Evolutionary conservation across 2,113 vertebrate genomes (phyloP).

Genomic region (Dipodomys spectabilis): DNA sequence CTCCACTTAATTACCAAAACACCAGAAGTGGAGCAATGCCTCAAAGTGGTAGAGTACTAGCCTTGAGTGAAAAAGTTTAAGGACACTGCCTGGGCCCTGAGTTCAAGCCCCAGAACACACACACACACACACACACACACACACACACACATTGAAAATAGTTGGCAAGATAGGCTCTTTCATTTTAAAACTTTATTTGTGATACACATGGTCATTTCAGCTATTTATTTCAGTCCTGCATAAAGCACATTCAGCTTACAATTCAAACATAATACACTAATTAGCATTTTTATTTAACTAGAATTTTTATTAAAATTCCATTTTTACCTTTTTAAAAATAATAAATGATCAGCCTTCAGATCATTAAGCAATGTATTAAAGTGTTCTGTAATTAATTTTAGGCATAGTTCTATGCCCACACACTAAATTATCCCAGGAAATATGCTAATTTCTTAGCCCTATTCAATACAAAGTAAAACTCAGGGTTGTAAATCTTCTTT

Average conservation of each 20-base stretch:
- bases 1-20: no score
- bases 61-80: no score
- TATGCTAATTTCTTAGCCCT: not conserved
- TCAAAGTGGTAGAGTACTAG: no score
- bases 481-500: not conserved
- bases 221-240: constrained; percentile 20
- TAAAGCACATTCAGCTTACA: constrained; percentile 66
- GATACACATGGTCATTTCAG: constrained; percentile 39
- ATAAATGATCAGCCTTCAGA: not conserved
- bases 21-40: no score
- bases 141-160: constrained; percentile 33
- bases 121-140: no score
- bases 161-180: not conserved
- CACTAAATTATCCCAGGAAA: not conserved
- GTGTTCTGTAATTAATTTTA: constrained; percentile 61
- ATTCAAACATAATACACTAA: not conserved
- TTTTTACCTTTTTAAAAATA: constrained; percentile 33
- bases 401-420: not conserved
- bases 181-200: constrained; percentile 30
- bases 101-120: no score
- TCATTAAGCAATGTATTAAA: constrained; percentile 37
- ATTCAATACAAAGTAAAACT: not conserved
- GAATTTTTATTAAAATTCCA: constrained; percentile 53
- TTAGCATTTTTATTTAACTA: not conserved
- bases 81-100: no score